phyloP scores from a whole-genome alignment of 2,113 vertebrate genomes.

The Scopus umbretta region DNA sequence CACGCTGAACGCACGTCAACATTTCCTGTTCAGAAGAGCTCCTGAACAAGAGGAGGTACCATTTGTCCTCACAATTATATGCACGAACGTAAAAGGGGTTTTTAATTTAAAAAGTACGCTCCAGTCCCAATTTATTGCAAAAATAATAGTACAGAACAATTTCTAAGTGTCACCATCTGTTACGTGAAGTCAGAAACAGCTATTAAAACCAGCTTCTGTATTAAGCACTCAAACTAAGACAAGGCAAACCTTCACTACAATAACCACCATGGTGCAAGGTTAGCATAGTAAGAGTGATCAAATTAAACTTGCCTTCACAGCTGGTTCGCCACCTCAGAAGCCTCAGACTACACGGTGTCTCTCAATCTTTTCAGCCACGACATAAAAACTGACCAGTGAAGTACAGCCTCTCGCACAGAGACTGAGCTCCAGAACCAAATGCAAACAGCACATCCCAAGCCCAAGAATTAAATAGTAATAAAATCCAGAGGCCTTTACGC shows the following conservation, averaged over 20 bases:
- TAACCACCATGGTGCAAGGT: neutral
- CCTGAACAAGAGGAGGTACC: neutral
- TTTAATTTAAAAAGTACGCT: neutral
- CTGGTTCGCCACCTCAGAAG: neutral
- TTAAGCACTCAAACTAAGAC: neutral
- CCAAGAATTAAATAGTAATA: neutral
- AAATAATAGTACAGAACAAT: neutral
- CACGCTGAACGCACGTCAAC: rapidly evolving
- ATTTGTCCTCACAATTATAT: neutral
- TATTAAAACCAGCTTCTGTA: neutral
- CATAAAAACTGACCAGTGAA: neutral
- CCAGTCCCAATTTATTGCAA: neutral
- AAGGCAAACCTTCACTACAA: neutral
- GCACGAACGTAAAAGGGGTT: neutral
- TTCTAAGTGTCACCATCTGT: neutral
- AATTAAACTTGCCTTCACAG: neutral
- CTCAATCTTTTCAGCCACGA: neutral
- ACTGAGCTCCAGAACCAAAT: neutral
- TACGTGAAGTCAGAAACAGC: neutral
- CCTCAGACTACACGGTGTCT: neutral
- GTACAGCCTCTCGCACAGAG: neutral
- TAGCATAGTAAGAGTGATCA: neutral
- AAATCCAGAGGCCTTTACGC: neutral
- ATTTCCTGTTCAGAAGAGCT: neutral
- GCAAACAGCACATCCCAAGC: neutral